phyloP scores from a whole-genome alignment of 2,888 invertebrate genomes.

The Mongoloraphidia duomilia region DNA sequence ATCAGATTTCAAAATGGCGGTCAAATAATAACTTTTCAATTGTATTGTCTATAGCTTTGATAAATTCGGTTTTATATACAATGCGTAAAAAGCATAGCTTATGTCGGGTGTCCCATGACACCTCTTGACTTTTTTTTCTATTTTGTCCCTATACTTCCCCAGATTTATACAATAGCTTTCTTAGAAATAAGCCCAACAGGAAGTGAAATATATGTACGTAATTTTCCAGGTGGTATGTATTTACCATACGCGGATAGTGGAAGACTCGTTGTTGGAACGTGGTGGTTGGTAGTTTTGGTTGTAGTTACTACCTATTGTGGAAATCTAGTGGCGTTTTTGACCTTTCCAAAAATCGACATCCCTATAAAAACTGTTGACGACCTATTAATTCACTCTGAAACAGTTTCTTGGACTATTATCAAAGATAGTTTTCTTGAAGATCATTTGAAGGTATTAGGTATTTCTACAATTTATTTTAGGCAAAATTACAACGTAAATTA shows the following conservation, averaged over 20 bases:
- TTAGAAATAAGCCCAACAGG: too few species aligned
- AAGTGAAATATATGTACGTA: too few species aligned
- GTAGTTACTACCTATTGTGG: conserved; percentile 86
- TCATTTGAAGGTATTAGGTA: conserved; percentile 40
- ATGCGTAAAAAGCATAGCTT: too few species aligned
- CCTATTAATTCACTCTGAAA: conserved; percentile 38
- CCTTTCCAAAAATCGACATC: conserved; percentile 71
- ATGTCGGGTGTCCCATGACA: too few species aligned
- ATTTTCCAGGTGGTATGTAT: conserved; percentile 62
- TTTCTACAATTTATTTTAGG: conserved; percentile 1
- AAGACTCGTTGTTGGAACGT: conserved; percentile 69
- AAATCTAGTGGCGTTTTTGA: conserved; percentile 81
- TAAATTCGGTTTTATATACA: too few species aligned
- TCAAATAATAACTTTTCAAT: too few species aligned
- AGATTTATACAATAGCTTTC: too few species aligned
- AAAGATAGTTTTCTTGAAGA: conserved; percentile 62
- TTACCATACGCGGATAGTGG: conserved; percentile 76
- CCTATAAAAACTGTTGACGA: conserved; percentile 55
- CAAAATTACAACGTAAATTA: too few species aligned
- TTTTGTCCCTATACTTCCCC: too few species aligned
- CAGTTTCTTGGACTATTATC: conserved; percentile 61
- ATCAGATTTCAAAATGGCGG: too few species aligned
- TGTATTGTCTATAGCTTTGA: too few species aligned
- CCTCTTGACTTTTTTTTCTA: too few species aligned
- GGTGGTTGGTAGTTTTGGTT: conserved; percentile 86